Evolutionary conservation across 2,888 invertebrate genomes (phyloP), one percentile per base, ranked within the genome.

Genomic region (Mythimna vitellina): DNA sequence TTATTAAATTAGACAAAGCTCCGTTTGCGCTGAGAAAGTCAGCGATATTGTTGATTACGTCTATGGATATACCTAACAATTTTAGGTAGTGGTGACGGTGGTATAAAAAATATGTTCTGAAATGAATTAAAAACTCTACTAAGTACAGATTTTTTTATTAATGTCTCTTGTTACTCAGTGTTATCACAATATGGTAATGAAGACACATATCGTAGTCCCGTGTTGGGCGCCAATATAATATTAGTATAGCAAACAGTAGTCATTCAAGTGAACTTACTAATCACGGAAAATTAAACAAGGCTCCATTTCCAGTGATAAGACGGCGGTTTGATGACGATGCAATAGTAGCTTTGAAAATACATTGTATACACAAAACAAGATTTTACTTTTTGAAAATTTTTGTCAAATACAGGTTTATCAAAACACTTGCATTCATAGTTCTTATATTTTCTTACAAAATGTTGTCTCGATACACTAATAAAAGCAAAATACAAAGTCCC

Each of bases 401-500:
- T 0, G 20, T 17, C 4, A 32, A 63, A 58, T 17, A 58, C 12
- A 12, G 8, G 0, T 20, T 42, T 56, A 51, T 12, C 1, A 38
- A 38, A 22, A 29, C 1, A 12, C 14, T n/a, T 38, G 1, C 0
- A 54, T 42, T 57, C 12, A 65, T 25, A 29, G 56, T 32, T n/a
- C 8, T 14, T 4, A 0, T 3, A 1, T 32, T 58, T 35, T 1
- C 0, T 29, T 7, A 2, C 12, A 3, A 56, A 17, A 77, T 62
- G 4, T 38, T 65, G 35, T 58, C 65, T 62, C 38, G 29, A 65
- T 32, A 63, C n/a, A 9, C 8, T 56, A 64, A 46, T 38, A 71
- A 38, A 61, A 20, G 53, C n/a, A 25, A 22, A 69, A 69, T 25
- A 62, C 12, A 29, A 73, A 76, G 73, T 73, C 66, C 74, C 74